A percentile compares a stretch with the other conserved stretches of the same genome.
Conservation (phyloP, 1,140 invertebrate species). For the Holotrichia oblita region DNA sequence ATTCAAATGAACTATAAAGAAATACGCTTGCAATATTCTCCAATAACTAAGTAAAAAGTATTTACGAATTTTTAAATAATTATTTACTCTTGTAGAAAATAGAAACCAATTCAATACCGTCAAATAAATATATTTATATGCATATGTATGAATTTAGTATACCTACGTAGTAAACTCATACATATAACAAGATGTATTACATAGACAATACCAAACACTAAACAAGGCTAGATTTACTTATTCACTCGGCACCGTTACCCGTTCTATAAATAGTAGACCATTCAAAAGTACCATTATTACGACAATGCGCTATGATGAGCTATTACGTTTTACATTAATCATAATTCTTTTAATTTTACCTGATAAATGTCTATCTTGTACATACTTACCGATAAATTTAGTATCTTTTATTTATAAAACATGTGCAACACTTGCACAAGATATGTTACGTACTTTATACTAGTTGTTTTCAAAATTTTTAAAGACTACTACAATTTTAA, state of each 20-base stretch:
- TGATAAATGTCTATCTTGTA: too few species aligned
- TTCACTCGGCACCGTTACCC: conserved; percentile 8
- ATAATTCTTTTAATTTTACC: too few species aligned
- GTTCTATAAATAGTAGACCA: conserved; percentile 8
- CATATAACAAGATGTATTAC: not conserved
- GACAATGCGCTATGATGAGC: not conserved
- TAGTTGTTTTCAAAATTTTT: too few species aligned
- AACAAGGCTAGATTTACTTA: conserved; percentile 5
- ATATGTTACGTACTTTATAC: too few species aligned
- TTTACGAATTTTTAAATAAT: not conserved
- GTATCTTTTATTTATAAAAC: too few species aligned
- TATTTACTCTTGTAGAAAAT: too few species aligned
- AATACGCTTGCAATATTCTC: not conserved
- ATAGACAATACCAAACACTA: not conserved
- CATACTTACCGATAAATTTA: too few species aligned
- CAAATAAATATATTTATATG: too few species aligned
- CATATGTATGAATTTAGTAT: too few species aligned
- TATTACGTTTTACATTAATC: not conserved
- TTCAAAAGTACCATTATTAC: conserved; percentile 1
- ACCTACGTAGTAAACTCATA: not conserved
- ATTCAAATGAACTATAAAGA: conserved; percentile 15
- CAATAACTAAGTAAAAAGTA: not conserved
- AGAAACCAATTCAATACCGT: too few species aligned
- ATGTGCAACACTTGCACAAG: too few species aligned
- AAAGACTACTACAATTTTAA: too few species aligned